Base-by-base conservation (phyloP, 2,797 vertebrate genomes). In the Myoxocephalus aenaeus region DNA sequence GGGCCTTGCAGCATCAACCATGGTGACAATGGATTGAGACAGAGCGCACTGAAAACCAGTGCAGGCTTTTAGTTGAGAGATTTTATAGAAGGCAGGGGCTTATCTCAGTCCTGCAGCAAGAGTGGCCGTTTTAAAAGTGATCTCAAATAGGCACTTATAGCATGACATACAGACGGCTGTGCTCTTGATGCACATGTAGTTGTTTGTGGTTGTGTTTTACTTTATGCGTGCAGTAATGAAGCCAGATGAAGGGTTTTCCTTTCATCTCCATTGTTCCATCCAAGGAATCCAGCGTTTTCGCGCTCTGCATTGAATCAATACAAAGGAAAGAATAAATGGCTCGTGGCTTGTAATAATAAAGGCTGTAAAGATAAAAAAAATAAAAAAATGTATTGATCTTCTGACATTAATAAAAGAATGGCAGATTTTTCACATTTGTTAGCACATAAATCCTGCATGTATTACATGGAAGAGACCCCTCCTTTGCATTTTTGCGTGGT, bases 291-390 rank as follows among this genome's bases (percentile, higher is more conserved):
- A 54, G 64, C 20, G 58, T 44, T 70, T 70, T 72, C 64, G 61
- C 25, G 9, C 15, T 51, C 18, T 50, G 17, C 2, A 17, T 38
- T 58, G 29, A 72, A 80, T 79, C 56, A 68, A 68, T 71, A 62
- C 10, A 70, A 73, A 80, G 44, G 53, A 57, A 81, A 72, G 18
- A 69, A 46, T 73, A 46, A 74, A 73, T 69, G 44, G 34, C 14
- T 53, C 22, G 17, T 62, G n/a, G 56, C 29, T 72, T 7, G 48
- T 63, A 46, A 13, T 42, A 68, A 12, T 36, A 54, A 66, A 64
- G 10, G 29, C 58, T 44, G 3, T 32, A 44, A 57, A 68, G 40
- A 22, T 48, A 29, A 51, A 75, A n/a, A n/a, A n/a, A n/a, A n/a
- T n/a, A n/a, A n/a, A n/a, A n/a, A n/a, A n/a, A n/a, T n/a, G 56